phyloP scores from a whole-genome alignment of 1,140 invertebrate species.

The Zeugodacus cucurbitae region DNA sequence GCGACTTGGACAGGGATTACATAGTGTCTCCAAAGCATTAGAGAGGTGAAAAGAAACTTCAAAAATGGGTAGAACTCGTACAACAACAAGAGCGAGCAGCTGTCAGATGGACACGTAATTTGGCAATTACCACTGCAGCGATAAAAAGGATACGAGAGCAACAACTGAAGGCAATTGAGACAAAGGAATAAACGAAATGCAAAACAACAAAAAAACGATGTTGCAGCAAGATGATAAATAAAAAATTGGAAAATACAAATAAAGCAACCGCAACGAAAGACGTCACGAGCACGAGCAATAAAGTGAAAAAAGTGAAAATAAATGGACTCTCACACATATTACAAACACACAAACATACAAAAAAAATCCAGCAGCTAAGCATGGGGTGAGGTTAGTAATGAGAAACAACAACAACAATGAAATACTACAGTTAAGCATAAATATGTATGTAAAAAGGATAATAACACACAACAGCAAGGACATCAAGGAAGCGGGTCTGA shows the following conservation, averaged over 20 bases:
- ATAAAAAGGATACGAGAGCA: background rate
- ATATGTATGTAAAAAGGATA: slow-evolving; percentile 38
- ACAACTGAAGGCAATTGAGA: background rate
- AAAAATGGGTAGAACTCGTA: background rate
- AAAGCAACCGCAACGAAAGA: background rate
- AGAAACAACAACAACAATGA: background rate
- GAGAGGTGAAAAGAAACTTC: background rate
- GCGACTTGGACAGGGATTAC: background rate
- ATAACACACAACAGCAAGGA: slow-evolving; percentile 40
- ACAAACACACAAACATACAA: background rate
- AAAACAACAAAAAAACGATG: background rate
- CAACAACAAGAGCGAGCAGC: background rate
- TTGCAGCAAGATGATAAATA: background rate
- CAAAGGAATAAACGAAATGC: background rate
- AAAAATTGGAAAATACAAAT: background rate
- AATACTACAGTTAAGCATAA: background rate
- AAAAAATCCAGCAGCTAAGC: background rate
- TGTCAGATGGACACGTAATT: slow-evolving; percentile 4
- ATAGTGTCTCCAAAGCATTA: background rate
- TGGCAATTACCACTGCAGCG: slow-evolving; percentile 23
- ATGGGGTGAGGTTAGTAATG: background rate
- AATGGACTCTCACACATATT: background rate
- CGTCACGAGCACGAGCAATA: background rate
- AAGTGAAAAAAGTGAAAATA: slow-evolving; percentile 6
- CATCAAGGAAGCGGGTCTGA: slow-evolving; percentile 37